Conservation (phyloP, 1,140 invertebrate species). For the Chironomus tepperi region DNA sequence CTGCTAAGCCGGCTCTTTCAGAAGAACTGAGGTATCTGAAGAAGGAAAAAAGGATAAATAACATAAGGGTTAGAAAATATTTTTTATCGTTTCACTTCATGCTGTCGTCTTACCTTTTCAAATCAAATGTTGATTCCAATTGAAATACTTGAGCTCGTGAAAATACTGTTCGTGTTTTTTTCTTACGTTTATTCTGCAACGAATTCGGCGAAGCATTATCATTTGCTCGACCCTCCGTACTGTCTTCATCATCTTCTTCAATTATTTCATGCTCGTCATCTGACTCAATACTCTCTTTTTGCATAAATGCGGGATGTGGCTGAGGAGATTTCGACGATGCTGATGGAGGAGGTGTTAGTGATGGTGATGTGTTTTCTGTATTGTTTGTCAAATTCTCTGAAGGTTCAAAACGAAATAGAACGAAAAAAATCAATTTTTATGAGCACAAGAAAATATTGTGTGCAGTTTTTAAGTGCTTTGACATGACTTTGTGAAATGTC, state of each 20-base stretch:
- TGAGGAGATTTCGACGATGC: constrained; percentile 50
- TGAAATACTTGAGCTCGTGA: constrained; percentile 92
- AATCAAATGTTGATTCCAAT: constrained; percentile 94
- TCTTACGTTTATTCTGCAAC: constrained; percentile 68
- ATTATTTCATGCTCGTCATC: constrained; percentile 52
- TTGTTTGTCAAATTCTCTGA: constrained; percentile 55
- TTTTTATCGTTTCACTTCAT: neutral
- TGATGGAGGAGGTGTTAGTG: constrained; percentile 28
- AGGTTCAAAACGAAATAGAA: constrained; percentile 35
- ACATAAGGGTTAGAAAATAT: neutral
- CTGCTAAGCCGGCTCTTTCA: constrained; percentile 87
- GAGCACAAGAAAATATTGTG: neutral
- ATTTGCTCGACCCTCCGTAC: constrained; percentile 44
- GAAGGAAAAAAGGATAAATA: neutral
- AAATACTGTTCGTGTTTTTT: constrained; percentile 97
- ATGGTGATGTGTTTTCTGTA: constrained; percentile 39
- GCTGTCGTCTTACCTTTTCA: constrained; percentile 58
- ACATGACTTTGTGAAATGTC: neutral
- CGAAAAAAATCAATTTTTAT: neutral
- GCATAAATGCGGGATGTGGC: constrained; percentile 33
- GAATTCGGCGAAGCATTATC: constrained; percentile 44
- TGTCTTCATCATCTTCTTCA: constrained; percentile 49
- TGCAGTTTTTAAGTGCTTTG: neutral
- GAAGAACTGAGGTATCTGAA: constrained; percentile 81
- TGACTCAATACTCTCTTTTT: constrained; percentile 44